These are phyloP conservation scores for Drosophila hydei DNA, from an alignment of 1,140 invertebrate genomes.

Conservation along the genomic window DNA sequence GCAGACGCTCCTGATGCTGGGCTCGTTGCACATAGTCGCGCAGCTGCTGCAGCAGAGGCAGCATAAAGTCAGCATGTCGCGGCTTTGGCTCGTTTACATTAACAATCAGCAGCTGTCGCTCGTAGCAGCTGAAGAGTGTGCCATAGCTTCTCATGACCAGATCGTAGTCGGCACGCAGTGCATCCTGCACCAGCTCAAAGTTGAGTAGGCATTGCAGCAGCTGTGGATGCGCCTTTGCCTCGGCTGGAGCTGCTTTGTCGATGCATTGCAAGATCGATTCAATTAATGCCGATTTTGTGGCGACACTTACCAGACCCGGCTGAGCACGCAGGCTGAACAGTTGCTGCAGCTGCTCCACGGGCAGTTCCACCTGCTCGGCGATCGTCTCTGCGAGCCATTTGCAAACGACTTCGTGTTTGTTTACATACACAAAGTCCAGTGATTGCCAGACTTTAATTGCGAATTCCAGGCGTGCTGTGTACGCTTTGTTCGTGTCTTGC, in stretches of 20 bases:
- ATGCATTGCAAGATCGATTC: constrained; percentile 15
- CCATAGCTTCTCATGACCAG: constrained; percentile 47
- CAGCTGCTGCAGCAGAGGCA: constrained; percentile 54
- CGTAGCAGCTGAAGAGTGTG: constrained; percentile 56
- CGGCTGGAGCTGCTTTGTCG: neutral
- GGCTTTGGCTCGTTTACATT: neutral
- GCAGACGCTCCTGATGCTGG: constrained; percentile 20
- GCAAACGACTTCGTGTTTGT: constrained; percentile 72
- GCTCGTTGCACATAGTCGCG: constrained; percentile 55
- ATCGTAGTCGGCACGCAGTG: constrained; percentile 51
- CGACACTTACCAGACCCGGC: constrained; percentile 55
- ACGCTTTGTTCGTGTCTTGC: constrained; percentile 42
- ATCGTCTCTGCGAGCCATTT: constrained; percentile 59
- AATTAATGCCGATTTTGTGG: constrained; percentile 47
- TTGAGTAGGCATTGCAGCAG: constrained; percentile 47
- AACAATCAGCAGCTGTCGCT: constrained; percentile 9
- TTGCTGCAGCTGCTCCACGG: constrained; percentile 47
- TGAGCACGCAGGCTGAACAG: constrained; percentile 60
- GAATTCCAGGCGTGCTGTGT: constrained; percentile 63
- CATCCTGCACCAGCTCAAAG: constrained; percentile 69
- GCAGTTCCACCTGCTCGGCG: constrained; percentile 3
- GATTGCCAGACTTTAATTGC: constrained; percentile 78
- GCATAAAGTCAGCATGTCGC: constrained; percentile 56
- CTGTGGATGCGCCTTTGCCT: constrained; percentile 9
- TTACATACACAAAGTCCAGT: constrained; percentile 64